A percentile compares a stretch with the other conserved stretches of the same genome.
Conservation (phyloP, 2,888 invertebrate species). For the Dioctria rufipes region DNA sequence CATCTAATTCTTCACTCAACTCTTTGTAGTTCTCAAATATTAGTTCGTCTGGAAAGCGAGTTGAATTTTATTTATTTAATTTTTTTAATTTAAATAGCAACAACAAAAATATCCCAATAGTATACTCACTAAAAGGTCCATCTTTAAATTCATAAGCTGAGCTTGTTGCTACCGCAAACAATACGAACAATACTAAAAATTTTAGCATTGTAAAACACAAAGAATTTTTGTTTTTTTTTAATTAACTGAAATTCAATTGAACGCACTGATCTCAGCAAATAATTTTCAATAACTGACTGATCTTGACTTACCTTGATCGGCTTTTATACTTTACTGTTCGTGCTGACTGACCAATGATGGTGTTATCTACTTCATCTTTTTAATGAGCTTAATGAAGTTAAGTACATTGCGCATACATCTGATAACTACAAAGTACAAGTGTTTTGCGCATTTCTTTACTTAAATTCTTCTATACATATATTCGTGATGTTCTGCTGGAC, state of each 20-base stretch:
- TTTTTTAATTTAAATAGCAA: background rate
- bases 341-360: background rate
- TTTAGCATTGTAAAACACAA: background rate
- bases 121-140: conserved; percentile 62
- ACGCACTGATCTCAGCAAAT: background rate
- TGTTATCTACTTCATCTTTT: background rate
- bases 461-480: too few species aligned
- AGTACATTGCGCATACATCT: background rate
- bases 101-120: too few species aligned
- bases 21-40: conserved; percentile 61
- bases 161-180: conserved; percentile 40
- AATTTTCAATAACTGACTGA: conserved; percentile 5
- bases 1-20: conserved; percentile 58
- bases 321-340: conserved; percentile 2
- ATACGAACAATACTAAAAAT: background rate
- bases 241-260: background rate
- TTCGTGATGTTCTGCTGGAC: too few species aligned
- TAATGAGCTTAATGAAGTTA: conserved; percentile 4
- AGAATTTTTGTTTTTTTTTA: background rate
- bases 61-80: background rate
- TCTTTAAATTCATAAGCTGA: conserved; percentile 63
- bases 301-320: background rate
- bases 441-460: background rate
- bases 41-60: conserved; percentile 61
- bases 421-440: background rate